phyloP scores from a whole-genome alignment of 2,113 vertebrate genomes.

The Pterocles orientalis region DNA sequence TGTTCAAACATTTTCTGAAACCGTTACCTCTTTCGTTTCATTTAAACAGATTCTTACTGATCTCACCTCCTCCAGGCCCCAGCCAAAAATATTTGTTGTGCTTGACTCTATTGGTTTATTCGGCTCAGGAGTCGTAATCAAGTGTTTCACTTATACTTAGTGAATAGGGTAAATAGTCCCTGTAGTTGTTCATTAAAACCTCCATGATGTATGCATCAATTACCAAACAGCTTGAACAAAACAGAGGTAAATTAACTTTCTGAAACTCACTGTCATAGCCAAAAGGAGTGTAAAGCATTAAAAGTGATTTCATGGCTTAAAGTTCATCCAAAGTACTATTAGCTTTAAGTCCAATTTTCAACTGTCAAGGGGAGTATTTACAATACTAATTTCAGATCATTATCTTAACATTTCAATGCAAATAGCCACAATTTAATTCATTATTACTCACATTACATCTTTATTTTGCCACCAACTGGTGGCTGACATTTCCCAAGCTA shows the following conservation, averaged over 20 bases:
- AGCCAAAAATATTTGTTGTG: slow-evolving; percentile 18
- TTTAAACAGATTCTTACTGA: not conserved
- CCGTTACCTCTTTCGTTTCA: slow-evolving; percentile 45
- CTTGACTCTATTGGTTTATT: slow-evolving; percentile 16
- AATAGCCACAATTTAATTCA: slow-evolving; percentile 84
- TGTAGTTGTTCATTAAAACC: slow-evolving; percentile 79
- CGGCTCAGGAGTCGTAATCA: slow-evolving; percentile 69
- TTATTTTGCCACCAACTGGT: slow-evolving; percentile 85
- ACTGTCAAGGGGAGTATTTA: slow-evolving; percentile 82
- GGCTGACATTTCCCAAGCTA: slow-evolving; percentile 81
- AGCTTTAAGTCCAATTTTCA: slow-evolving; percentile 81
- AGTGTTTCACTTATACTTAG: slow-evolving; percentile 71
- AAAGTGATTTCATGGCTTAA: slow-evolving; percentile 78
- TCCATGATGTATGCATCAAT: slow-evolving; percentile 78
- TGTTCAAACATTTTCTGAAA: slow-evolving; percentile 34
- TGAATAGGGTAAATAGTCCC: slow-evolving; percentile 77
- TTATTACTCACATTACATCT: slow-evolving; percentile 82
- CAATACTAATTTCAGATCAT: slow-evolving; percentile 82
- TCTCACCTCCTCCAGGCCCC: not conserved
- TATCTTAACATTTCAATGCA: slow-evolving; percentile 84
- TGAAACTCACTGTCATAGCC: slow-evolving; percentile 71
- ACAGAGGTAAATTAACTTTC: slow-evolving; percentile 80
- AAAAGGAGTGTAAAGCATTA: slow-evolving; percentile 73
- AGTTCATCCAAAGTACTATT: slow-evolving; percentile 81
- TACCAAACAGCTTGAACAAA: slow-evolving; percentile 82